phyloP scores from a whole-genome alignment of 2,113 vertebrate species.

The Peromyscus leucopus region DNA sequence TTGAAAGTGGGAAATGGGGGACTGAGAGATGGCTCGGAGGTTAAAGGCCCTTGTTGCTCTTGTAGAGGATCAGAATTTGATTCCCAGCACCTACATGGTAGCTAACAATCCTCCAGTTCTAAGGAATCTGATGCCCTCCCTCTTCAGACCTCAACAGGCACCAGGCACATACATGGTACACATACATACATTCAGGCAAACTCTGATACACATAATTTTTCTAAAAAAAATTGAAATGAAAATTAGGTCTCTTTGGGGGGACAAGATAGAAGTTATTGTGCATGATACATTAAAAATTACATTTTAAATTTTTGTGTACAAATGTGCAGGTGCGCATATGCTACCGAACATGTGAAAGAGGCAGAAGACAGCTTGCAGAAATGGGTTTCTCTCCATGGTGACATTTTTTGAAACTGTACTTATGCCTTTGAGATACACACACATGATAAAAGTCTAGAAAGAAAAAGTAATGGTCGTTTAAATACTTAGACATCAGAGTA shows the following conservation, averaged over 20 bases:
- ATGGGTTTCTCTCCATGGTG: not conserved
- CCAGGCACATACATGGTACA: not conserved
- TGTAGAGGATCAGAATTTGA: not conserved
- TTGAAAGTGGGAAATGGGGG: slow-evolving; percentile 7
- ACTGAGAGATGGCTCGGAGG: not conserved
- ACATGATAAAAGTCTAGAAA: not conserved
- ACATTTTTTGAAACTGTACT: not conserved
- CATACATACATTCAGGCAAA: not conserved
- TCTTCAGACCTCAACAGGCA: not conserved
- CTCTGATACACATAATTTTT: not conserved
- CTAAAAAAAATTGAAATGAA: slow-evolving; percentile 29
- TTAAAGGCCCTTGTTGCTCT: not conserved
- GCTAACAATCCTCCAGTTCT: not conserved
- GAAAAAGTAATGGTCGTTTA: slow-evolving; percentile 24
- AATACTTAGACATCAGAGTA: not conserved
- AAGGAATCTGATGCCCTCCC: not conserved
- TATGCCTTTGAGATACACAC: slow-evolving; percentile 43
- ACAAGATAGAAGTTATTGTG: not conserved
- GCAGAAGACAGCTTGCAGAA: not conserved
- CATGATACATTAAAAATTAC: not conserved
- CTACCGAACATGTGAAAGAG: not conserved
- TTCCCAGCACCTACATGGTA: not conserved
- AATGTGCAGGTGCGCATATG: not conserved
- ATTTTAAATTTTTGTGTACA: not conserved
- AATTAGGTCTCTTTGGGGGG: not conserved